Percentiles rank a stretch among this genome's conserved stretches.
These are phyloP conservation scores for Globicephala melas DNA, from an alignment of 2,113 vertebrate genomes.

Conservation along the genomic window DNA sequence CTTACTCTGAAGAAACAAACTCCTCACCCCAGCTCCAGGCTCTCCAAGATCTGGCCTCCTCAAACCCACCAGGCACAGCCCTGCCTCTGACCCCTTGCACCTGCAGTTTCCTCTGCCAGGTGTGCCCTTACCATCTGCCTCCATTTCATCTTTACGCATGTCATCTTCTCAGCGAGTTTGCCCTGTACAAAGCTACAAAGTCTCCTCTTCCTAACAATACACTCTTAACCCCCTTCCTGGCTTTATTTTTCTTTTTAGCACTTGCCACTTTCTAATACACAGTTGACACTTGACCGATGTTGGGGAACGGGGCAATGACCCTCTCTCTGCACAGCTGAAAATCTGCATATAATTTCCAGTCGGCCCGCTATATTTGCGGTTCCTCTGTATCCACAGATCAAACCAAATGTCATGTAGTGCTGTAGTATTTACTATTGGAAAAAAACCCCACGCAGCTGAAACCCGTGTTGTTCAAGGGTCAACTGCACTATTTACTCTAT, in stretches of 20 bases:
- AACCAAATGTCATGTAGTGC: background rate
- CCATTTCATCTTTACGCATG: background rate
- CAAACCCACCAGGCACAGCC: background rate
- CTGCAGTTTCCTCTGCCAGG: background rate
- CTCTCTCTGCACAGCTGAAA: background rate
- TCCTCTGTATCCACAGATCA: background rate
- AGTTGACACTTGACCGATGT: background rate
- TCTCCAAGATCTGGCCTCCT: background rate
- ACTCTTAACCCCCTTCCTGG: background rate
- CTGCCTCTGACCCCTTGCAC: background rate
- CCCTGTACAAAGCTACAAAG: background rate
- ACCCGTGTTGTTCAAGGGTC: background rate
- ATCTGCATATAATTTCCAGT: background rate
- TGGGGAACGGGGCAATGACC: background rate
- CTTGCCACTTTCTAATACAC: background rate
- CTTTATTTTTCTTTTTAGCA: background rate
- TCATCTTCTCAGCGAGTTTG: background rate
- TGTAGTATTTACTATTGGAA: background rate
- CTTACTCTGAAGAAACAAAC: background rate
- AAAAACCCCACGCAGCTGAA: background rate
- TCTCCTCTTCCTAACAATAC: background rate
- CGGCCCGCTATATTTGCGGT: background rate
- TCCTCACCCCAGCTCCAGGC: background rate
- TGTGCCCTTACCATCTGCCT: fast-evolving
- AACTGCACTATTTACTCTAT: background rate